Evolutionary conservation across 2,797 vertebrate species (phyloP).

Genomic region (Cossypha heuglini): DNA sequence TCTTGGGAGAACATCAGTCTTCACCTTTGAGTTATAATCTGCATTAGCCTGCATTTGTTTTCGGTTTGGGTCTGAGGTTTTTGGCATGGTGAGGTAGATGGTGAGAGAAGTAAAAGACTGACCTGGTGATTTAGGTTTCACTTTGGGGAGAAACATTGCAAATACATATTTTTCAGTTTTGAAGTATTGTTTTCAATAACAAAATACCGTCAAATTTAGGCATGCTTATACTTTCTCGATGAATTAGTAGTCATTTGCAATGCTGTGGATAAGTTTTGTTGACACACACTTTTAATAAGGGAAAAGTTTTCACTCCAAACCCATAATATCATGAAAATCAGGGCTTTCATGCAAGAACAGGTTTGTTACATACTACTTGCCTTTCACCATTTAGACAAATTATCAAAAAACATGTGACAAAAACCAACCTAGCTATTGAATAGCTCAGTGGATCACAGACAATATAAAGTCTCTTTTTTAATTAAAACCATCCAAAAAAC

Average conservation of each 20-base stretch:
- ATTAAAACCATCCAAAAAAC: not conserved
- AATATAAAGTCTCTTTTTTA: not conserved
- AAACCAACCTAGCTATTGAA: not conserved
- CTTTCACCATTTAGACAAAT: not conserved
- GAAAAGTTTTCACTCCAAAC: not conserved
- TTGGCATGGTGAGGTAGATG: not conserved
- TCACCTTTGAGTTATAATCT: not conserved
- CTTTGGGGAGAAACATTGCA: not conserved
- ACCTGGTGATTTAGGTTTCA: not conserved
- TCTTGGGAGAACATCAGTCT: not conserved
- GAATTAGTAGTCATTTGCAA: not conserved
- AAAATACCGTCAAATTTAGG: not conserved
- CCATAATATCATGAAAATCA: not conserved
- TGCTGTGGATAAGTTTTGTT: not conserved
- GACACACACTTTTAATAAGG: not conserved
- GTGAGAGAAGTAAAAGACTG: not conserved
- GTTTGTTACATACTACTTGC: not conserved
- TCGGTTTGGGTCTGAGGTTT: rapidly evolving
- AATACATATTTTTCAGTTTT: rapidly evolving
- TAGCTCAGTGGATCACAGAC: not conserved
- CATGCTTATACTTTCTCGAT: not conserved
- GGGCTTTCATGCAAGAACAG: not conserved
- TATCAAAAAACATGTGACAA: rapidly evolving
- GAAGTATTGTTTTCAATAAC: not conserved
- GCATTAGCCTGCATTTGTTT: not conserved